A percentile compares a stretch with the other conserved stretches of the same genome.
Evolutionary conservation across 2,797 vertebrate genomes (phyloP).

Genomic region (Scolopax bukidnonensis): DNA sequence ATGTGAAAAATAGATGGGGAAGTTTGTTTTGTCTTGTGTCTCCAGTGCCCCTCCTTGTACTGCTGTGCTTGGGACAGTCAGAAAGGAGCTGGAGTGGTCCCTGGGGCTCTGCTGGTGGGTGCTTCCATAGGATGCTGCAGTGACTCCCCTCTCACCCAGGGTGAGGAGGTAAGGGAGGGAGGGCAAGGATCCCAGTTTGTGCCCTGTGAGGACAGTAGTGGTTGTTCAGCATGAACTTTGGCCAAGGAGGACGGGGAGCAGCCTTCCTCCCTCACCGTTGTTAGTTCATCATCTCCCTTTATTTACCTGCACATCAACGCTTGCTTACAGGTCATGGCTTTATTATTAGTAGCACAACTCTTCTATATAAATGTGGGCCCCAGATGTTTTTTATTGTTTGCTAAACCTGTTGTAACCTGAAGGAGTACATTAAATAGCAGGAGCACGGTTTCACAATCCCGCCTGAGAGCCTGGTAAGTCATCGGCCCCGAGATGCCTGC

Average conservation of each 20-base stretch:
- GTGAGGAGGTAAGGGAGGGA: neutral
- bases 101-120: neutral
- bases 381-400: constrained; percentile 81
- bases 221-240: neutral
- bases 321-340: neutral
- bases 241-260: neutral
- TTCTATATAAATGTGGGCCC: neutral
- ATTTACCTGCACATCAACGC: neutral
- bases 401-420: constrained; percentile 75
- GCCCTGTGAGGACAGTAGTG: neutral
- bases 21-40: neutral
- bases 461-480: constrained; percentile 73
- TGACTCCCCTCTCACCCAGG: fast-evolving
- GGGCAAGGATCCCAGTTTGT: neutral
- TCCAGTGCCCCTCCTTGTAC: neutral
- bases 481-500: constrained; percentile 66
- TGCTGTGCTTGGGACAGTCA: neutral
- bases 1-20: neutral
- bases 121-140: neutral
- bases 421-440: constrained; percentile 70
- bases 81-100: neutral
- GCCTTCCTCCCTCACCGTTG: neutral
- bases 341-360: neutral
- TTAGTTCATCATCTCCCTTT: neutral
- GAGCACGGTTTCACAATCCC: neutral